A percentile compares a stretch with the other conserved stretches of the same genome.
Evolutionary conservation across 2,797 vertebrate genomes (phyloP).

Genomic region (Clangula hyemalis): DNA sequence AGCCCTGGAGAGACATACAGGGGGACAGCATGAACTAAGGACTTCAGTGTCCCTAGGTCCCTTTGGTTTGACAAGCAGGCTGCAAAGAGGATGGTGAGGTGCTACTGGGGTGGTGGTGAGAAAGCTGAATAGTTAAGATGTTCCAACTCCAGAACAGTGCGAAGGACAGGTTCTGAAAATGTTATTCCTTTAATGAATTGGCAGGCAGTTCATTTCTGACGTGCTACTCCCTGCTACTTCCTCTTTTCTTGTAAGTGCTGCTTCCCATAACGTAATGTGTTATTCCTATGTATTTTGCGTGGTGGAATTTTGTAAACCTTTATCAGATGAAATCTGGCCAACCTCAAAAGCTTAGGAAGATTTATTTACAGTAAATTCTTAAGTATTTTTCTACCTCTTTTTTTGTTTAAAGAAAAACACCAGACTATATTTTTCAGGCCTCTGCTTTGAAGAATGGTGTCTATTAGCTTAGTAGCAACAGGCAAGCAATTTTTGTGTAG

Average conservation of each 20-base stretch:
- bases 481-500: background rate
- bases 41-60: background rate
- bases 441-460: background rate
- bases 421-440: background rate
- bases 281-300: background rate
- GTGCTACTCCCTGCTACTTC: background rate
- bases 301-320: background rate
- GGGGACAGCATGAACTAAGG: background rate
- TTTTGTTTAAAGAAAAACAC: slow-evolving; percentile 4
- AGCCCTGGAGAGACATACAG: background rate
- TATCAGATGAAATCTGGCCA: background rate
- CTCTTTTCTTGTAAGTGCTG: background rate
- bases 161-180: background rate
- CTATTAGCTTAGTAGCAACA: background rate
- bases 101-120: background rate
- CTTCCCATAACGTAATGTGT: background rate
- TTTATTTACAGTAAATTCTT: background rate
- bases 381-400: background rate
- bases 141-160: background rate
- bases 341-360: background rate
- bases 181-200: background rate
- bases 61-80: background rate
- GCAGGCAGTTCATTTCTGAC: background rate
- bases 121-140: background rate
- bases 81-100: rapidly evolving